Conservation (phyloP, 2,888 invertebrate species). For the Parnassius smintheus region DNA sequence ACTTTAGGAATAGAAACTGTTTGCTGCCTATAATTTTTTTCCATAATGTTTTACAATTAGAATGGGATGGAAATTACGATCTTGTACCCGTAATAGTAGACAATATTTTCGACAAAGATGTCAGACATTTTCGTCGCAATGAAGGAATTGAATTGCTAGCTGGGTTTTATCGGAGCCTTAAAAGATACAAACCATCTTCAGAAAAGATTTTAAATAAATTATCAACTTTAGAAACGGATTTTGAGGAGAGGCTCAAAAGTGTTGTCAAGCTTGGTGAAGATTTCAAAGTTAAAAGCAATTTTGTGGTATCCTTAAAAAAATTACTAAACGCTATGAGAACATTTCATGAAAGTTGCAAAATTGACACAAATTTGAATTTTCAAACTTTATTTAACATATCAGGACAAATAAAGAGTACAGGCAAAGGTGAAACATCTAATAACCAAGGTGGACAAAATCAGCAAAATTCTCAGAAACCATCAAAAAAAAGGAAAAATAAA, state of each 20-base stretch:
- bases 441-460: slow-evolving; percentile 41
- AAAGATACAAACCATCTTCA: slow-evolving; percentile 62
- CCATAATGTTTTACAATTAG: slow-evolving; percentile 82
- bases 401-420: slow-evolving; percentile 49
- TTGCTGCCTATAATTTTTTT: slow-evolving; percentile 84
- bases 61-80: slow-evolving; percentile 84
- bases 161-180: slow-evolving; percentile 83
- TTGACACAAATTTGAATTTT: slow-evolving; percentile 57
- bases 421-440: slow-evolving; percentile 45
- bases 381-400: slow-evolving; percentile 49
- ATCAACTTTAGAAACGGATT: slow-evolving; percentile 65
- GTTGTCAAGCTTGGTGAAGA: slow-evolving; percentile 58
- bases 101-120: slow-evolving; percentile 80
- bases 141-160: slow-evolving; percentile 85
- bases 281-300: slow-evolving; percentile 79
- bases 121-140: slow-evolving; percentile 84
- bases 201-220: slow-evolving; percentile 57
- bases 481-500: slow-evolving; percentile 60
- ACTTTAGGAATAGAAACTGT: slow-evolving; percentile 84
- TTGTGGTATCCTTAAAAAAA: slow-evolving; percentile 75
- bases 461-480: slow-evolving; percentile 29
- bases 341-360: slow-evolving; percentile 63
- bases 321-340: slow-evolving; percentile 76
- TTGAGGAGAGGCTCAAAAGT: slow-evolving; percentile 50
- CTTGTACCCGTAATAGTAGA: slow-evolving; percentile 81